Evolutionary conservation across 2,113 vertebrate species (phyloP).

Genomic region (Mus pahari): DNA sequence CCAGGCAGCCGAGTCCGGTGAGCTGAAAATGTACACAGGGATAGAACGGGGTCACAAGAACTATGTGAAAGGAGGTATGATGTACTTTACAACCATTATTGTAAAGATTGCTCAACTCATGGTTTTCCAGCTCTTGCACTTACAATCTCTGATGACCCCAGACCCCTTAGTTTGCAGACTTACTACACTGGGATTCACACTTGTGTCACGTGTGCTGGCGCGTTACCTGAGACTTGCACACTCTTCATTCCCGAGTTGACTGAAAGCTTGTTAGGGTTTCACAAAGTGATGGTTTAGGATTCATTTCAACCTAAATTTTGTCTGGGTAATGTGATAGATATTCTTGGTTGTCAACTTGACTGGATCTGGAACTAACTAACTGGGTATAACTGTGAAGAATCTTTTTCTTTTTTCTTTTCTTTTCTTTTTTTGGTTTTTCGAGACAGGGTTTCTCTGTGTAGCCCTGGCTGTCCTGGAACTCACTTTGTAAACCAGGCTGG

Average conservation of each 20-base stretch:
- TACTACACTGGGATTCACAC: neutral
- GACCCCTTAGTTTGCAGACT: neutral
- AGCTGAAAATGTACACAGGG: neutral
- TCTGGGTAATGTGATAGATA: neutral
- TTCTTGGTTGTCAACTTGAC: neutral
- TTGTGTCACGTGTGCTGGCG: neutral
- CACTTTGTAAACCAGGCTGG: too few species aligned
- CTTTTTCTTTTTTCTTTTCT: too few species aligned
- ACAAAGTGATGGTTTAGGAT: neutral
- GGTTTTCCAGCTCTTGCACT: neutral
- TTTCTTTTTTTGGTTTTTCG: too few species aligned
- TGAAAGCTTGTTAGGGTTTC: neutral
- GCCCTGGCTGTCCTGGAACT: too few species aligned
- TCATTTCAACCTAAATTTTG: constrained; percentile 1
- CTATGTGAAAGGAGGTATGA: neutral
- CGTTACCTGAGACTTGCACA: neutral
- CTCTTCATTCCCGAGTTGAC: neutral
- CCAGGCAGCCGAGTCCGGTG: neutral
- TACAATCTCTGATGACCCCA: neutral
- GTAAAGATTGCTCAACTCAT: neutral
- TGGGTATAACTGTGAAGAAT: neutral
- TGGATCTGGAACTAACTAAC: neutral
- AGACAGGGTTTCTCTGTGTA: too few species aligned
- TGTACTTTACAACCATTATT: neutral
- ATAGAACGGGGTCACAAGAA: too few species aligned